Evolutionary conservation across 2,113 vertebrate species (phyloP).

Genomic region (Hypomesus transpacificus): DNA sequence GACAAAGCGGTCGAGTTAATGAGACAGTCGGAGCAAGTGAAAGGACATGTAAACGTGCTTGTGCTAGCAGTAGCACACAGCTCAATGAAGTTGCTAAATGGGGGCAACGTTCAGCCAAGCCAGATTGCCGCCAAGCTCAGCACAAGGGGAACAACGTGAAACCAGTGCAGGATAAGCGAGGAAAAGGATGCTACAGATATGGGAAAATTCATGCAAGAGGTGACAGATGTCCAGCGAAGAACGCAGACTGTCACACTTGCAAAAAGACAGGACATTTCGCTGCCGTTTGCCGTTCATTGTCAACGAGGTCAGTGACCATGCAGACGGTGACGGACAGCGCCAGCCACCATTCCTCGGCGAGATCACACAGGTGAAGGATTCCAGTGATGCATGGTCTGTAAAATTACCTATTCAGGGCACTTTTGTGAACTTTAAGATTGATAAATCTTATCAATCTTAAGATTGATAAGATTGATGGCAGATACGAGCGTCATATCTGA

Average conservation of each 20-base stretch:
- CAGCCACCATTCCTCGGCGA: no score
- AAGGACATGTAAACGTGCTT: constrained; percentile 1
- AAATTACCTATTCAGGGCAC: constrained; percentile 1
- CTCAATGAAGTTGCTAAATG: constrained; percentile 4
- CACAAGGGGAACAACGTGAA: no score
- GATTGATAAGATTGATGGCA: constrained; percentile 21
- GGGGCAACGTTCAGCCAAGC: no score
- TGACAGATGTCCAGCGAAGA: neutral
- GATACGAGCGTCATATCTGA: constrained; percentile 17
- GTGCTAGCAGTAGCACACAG: neutral
- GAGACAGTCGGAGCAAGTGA: constrained; percentile 6
- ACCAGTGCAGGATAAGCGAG: no score
- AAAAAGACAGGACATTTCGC: neutral
- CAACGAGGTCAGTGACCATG: no score
- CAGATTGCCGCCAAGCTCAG: no score
- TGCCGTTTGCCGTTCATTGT: no score
- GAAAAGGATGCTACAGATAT: no score
- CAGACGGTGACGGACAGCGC: no score
- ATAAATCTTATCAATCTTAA: no score
- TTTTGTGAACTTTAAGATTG: constrained; percentile 18
- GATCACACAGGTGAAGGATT: neutral
- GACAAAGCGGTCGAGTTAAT: neutral
- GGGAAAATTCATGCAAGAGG: neutral
- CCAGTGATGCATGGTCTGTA: neutral
- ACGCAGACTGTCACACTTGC: neutral